Base-by-base conservation (phyloP, 2,113 vertebrate genomes). In the Erpornis zantholeuca region DNA sequence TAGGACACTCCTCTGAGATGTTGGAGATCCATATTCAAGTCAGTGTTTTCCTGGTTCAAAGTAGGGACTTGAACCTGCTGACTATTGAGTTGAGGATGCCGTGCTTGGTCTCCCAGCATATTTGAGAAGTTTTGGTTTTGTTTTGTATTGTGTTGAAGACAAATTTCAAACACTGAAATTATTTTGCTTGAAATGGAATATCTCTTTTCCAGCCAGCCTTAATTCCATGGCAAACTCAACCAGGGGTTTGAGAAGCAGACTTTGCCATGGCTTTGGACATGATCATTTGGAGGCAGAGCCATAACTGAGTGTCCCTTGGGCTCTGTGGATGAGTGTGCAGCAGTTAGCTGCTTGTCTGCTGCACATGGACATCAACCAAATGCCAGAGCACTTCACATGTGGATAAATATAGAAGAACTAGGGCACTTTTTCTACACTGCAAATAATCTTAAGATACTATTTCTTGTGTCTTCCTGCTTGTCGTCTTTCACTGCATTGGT, bases 31-130 rank as follows among this genome's bases (percentile, higher is more conserved):
- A 87, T 57, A 92, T 76, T 84, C 40, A 69, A 88, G 72, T 44
- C 72, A 81, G 16, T 57, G 59, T 92, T 95, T 94, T 96, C 95
- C 96, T 91, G 94, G 94, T 95, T 97, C 94, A 94, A 71, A 73
- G 50, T 7, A 45, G 54, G 84, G 85, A 78, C 82, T 96, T 81
- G 79, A 96, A 96, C 82, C 82, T 92, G 65, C 60, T 80, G 76
- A 54, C 64, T 83, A 1, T 47, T 79, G 71, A 90, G 40, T 40
- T 78, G 64, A 29, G 49, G 71, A 52, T 64, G 49, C 38, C 70
- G 45, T 24, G 36, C 60, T 92, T 44, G 13, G 36, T 83, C 24
- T 90, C 54, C 47, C 60, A 68, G 61, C 70, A 36, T 69, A 76
- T 69, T 85, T 88, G 54, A 57, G 86, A 76, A 31, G 1, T 71